phyloP scores from a whole-genome alignment of 1,140 invertebrate species.

The Cyclargus thomasi region DNA sequence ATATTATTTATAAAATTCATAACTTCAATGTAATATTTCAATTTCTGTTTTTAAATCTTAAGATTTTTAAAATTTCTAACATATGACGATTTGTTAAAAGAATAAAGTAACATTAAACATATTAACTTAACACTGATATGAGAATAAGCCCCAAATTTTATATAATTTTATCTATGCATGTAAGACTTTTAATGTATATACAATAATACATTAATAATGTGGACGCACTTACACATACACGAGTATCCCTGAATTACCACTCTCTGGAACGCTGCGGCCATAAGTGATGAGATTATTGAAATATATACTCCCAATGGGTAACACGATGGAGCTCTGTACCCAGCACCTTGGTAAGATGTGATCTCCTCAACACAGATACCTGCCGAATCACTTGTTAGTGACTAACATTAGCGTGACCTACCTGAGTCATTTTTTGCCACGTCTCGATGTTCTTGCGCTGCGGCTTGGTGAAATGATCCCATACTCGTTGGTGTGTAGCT shows the following conservation, averaged over 20 bases:
- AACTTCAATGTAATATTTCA: too few species aligned
- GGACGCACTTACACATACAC: background rate
- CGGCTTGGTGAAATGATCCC: slow-evolving; percentile 99
- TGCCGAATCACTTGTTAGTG: slow-evolving; percentile 16
- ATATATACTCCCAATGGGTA: background rate
- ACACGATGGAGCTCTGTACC: background rate
- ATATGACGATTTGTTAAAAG: too few species aligned
- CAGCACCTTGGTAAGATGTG: background rate
- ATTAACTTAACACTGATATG: too few species aligned
- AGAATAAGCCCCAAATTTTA: too few species aligned
- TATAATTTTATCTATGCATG: too few species aligned
- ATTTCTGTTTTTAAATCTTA: too few species aligned
- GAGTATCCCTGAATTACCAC: background rate
- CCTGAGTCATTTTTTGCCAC: slow-evolving; percentile 97
- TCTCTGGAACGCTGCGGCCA: background rate
- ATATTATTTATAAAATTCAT: too few species aligned
- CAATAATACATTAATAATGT: background rate
- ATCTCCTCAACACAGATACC: background rate
- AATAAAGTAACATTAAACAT: too few species aligned
- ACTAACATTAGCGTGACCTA: slow-evolving; percentile 79
- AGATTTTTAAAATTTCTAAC: too few species aligned
- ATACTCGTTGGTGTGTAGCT: slow-evolving; percentile 97
- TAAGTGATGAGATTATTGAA: background rate
- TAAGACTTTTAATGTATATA: background rate
- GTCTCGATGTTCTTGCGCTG: slow-evolving; percentile 98